Evolutionary conservation across 1,140 invertebrate genomes (phyloP).

Genomic region (Ceratosolen solmsi): DNA sequence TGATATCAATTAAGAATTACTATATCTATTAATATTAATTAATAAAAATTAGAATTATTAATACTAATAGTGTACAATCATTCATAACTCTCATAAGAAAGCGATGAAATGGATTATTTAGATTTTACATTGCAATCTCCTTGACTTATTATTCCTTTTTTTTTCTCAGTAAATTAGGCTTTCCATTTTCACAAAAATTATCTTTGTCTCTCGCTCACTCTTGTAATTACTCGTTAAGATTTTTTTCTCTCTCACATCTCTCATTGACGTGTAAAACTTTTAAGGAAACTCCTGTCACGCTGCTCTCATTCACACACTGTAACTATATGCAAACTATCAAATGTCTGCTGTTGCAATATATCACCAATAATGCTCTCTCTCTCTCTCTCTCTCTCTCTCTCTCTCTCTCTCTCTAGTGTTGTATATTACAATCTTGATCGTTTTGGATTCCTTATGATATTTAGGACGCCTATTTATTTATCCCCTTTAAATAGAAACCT

Average conservation of each 20-base stretch:
- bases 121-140: slow-evolving; percentile 62
- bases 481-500: slow-evolving; percentile 67
- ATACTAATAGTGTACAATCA: slow-evolving; percentile 74
- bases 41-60: slow-evolving; percentile 73
- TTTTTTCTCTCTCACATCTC: slow-evolving; percentile 54
- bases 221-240: slow-evolving; percentile 43
- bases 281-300: slow-evolving; percentile 47
- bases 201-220: slow-evolving; percentile 44
- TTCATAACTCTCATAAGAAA: slow-evolving; percentile 61
- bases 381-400: no score
- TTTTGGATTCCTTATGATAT: slow-evolving; percentile 63
- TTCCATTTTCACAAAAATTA: slow-evolving; percentile 53
- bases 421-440: slow-evolving; percentile 70
- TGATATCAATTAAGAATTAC: slow-evolving; percentile 70
- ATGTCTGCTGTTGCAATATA: slow-evolving; percentile 61
- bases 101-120: slow-evolving; percentile 58
- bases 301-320: slow-evolving; percentile 49
- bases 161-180: slow-evolving; percentile 58
- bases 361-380: slow-evolving; percentile 59
- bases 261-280: slow-evolving; percentile 52
- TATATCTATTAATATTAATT: slow-evolving; percentile 64
- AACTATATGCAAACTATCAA: slow-evolving; percentile 61
- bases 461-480: slow-evolving; percentile 64
- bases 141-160: slow-evolving; percentile 48
- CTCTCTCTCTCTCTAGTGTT: slow-evolving; percentile 57